Evolutionary conservation across 2,113 vertebrate genomes (phyloP).

Genomic region (Aphyosemion australe): DNA sequence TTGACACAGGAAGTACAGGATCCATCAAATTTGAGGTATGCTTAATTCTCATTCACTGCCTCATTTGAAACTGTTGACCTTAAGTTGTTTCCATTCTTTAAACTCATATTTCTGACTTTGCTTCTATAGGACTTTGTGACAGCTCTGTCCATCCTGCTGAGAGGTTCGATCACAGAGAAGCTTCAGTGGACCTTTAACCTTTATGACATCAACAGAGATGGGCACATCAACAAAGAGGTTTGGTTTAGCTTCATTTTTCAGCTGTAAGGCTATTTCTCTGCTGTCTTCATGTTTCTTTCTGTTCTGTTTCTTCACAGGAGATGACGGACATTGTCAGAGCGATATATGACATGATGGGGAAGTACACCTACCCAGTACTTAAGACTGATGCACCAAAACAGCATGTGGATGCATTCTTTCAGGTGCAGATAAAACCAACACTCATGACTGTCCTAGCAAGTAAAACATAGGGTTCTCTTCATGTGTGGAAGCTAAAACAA

Average conservation of each 20-base stretch:
- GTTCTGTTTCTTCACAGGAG: constrained; percentile 79
- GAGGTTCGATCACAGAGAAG: constrained; percentile 92
- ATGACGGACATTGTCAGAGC: constrained; percentile 97
- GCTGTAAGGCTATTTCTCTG: neutral
- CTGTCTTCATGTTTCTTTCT: neutral
- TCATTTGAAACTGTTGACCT: neutral
- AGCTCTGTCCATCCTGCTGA: constrained; percentile 91
- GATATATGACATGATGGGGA: constrained; percentile 99
- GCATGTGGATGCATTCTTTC: constrained; percentile 96
- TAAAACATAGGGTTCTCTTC: neutral
- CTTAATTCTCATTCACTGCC: constrained; percentile 13
- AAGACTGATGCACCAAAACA: constrained; percentile 92
- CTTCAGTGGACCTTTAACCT: constrained; percentile 97
- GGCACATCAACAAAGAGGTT: constrained; percentile 95
- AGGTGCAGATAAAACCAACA: constrained; percentile 72
- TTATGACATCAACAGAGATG: constrained; percentile 97
- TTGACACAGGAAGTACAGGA: constrained; percentile 89
- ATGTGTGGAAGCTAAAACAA: neutral
- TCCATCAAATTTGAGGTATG: constrained; percentile 96
- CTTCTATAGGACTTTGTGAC: constrained; percentile 90
- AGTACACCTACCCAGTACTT: constrained; percentile 92
- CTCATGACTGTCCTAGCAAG: too few relatives aligned
- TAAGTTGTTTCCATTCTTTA: neutral
- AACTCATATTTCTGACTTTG: neutral
- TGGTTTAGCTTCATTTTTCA: neutral